A percentile compares a stretch with the other conserved stretches of the same genome.
phyloP scores from a whole-genome alignment of 1,140 invertebrate genomes.

The Brachionus rotundiformis region DNA sequence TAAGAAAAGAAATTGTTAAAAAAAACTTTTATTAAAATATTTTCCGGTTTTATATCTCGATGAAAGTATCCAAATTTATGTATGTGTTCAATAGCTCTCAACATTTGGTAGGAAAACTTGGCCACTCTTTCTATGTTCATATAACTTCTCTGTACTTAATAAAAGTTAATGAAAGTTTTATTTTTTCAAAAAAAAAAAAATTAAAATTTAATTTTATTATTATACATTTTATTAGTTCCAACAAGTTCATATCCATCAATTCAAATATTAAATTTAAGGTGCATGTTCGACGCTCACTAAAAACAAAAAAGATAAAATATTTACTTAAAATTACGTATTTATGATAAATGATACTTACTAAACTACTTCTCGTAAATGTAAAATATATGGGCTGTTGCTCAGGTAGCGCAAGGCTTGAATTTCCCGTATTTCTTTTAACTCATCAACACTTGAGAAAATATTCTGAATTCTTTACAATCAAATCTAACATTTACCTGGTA shows the following conservation, averaged over 20 bases:
- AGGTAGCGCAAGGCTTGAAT: constrained; percentile 69
- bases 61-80: constrained; percentile 69
- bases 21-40: constrained; percentile 69
- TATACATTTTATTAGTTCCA: constrained; percentile 68
- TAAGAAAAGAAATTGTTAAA: constrained; percentile 55
- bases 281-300: constrained; percentile 66
- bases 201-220: neutral
- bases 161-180: neutral
- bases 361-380: constrained; percentile 69
- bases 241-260: constrained; percentile 73
- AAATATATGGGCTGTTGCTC: constrained; percentile 68
- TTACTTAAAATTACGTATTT: neutral
- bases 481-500: constrained; percentile 62
- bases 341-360: constrained; percentile 66
- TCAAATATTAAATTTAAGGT: constrained; percentile 70
- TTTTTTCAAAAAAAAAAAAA: constrained; percentile 53
- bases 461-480: neutral
- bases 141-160: constrained; percentile 36
- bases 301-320: constrained; percentile 35
- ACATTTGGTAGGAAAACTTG: constrained; percentile 52
- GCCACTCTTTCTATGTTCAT: constrained; percentile 15
- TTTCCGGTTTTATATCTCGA: constrained; percentile 74
- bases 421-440: constrained; percentile 69
- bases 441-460: constrained; percentile 64
- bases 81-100: constrained; percentile 52